Evolutionary conservation across 2,888 invertebrate genomes (phyloP), one percentile per base, ranked within the genome.

Genomic region (Cantharis rustica): DNA sequence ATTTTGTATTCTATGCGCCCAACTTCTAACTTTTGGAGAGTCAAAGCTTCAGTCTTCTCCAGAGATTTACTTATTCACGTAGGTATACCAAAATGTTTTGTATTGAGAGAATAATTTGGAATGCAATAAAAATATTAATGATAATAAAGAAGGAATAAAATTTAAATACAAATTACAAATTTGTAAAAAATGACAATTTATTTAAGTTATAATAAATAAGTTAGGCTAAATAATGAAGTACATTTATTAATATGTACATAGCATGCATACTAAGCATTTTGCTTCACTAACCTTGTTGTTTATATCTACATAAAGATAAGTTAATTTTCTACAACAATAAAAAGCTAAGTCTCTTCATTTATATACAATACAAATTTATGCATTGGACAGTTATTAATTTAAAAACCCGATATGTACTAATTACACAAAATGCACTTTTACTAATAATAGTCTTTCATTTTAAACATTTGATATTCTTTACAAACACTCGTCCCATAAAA

Each of bases 241-340:
- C 81, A 82, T 83, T 81, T 82, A 82, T 82, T 82, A 79, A 80
- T 81, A 82, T 81, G 78, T 79, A 81, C 72, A 72, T 70, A 69
- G 68, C 68, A 69, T 66, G 66, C 72, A 26, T 72, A 75, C 64
- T 74, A 74, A 77, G 77, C 77, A 69, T 72, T 77, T 75, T 72
- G 26, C 73, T 73, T 78, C 78, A 78, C 78, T 78, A 78, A 78
- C 78, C 78, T 78, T 78, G 73, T 72, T 75, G 72, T 74, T 69
- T 74, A 77, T 75, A 77, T 72, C 72, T 75, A 77, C 68, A 23
- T 26, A 69, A 72, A 68, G 71, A 77, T 68, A 74, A 77, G 69
- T 75, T 75, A 74, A 68, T 77, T 77, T 77, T 71, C 77, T 77
- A 77, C 75, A 75, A 77, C 77, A 75, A 75, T 77, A 63, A 77